These are phyloP conservation scores for Diplodus sargus DNA, from an alignment of 2,797 vertebrate species.

Conservation along the genomic window DNA sequence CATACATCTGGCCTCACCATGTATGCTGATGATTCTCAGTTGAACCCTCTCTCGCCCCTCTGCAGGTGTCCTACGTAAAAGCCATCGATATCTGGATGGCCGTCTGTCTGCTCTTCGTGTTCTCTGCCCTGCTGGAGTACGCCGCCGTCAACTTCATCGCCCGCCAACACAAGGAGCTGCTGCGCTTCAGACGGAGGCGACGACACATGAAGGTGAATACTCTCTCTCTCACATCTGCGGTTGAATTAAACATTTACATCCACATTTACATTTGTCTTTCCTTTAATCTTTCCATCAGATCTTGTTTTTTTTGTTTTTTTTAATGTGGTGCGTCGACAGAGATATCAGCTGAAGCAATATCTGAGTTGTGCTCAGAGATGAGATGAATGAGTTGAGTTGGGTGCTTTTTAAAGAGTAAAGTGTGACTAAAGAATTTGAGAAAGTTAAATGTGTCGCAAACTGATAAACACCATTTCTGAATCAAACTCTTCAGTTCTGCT, in stretches of 20 bases:
- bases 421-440: not conserved
- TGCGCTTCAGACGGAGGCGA: constrained; percentile 95
- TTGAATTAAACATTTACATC: not conserved
- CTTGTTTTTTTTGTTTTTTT: not conserved
- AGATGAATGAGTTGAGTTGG: not conserved
- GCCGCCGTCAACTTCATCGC: constrained; percentile 99
- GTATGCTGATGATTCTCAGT: not conserved
- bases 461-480: not conserved
- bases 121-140: constrained; percentile 97
- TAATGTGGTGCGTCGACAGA: not conserved
- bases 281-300: not conserved
- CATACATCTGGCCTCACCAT: not conserved
- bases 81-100: constrained; percentile 99
- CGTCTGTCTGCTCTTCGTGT: constrained; percentile 97
- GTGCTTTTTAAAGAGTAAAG: not conserved
- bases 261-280: not conserved
- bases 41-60: rapidly evolving
- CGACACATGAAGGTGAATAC: constrained; percentile 94
- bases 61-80: constrained; percentile 97
- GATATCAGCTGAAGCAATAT: not conserved
- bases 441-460: not conserved
- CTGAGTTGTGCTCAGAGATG: not conserved
- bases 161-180: constrained; percentile 98
- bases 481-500: not conserved
- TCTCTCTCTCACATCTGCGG: not conserved